phyloP scores from a whole-genome alignment of 92 coral and sea anemone genomes.

The Phenganax marumi region DNA sequence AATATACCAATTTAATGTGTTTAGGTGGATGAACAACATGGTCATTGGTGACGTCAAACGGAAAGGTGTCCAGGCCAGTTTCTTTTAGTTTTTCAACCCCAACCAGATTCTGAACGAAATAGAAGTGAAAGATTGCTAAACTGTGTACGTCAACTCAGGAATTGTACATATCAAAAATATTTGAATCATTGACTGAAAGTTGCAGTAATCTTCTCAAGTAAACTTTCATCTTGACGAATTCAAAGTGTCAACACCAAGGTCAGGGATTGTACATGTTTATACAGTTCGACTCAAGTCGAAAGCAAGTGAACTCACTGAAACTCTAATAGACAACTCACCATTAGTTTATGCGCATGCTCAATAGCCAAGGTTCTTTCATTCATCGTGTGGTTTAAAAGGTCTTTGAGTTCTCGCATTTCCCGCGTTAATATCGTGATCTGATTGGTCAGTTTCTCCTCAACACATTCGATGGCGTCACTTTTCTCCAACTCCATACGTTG shows the following conservation, averaged over 20 bases:
- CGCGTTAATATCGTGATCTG: conserved; percentile 42
- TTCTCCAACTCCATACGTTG: conserved; percentile 40
- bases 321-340: conserved; percentile 35
- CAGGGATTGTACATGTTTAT: not conserved
- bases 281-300: not conserved
- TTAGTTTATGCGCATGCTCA: conserved; percentile 41
- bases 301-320: not conserved
- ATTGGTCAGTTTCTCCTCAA: conserved; percentile 37
- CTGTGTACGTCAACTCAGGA: not conserved
- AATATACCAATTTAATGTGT: not conserved
- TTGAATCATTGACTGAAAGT: too few relatives aligned
- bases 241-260: not conserved
- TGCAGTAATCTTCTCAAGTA: too few relatives aligned
- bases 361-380: conserved; percentile 39
- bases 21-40: conserved; percentile 21
- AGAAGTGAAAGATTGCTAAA: not conserved
- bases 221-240: too few relatives aligned
- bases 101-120: conserved; percentile 8
- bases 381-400: conserved; percentile 38
- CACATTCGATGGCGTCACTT: conserved; percentile 32
- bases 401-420: conserved; percentile 40
- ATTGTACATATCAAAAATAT: not conserved
- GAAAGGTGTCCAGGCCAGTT: conserved; percentile 22
- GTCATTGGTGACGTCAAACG: conserved; percentile 23
- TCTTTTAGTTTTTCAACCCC: conserved; percentile 22